Conservation (phyloP, 1,140 invertebrate species). For the Drosophila melanogaster region DNA sequence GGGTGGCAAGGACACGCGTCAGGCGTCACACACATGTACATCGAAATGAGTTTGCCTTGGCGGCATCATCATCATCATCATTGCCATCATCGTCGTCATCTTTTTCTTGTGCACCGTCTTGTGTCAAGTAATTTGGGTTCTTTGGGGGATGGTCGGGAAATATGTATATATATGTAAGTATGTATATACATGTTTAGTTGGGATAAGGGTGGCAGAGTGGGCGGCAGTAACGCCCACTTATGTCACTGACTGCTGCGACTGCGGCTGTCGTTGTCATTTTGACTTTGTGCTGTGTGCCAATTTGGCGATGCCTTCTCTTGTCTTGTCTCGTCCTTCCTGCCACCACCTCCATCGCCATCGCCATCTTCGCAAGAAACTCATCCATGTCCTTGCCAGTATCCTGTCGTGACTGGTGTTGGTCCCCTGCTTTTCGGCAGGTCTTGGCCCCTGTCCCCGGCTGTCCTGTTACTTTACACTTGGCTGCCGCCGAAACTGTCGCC, state of each 20-base stretch:
- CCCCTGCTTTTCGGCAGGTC: conserved; percentile 3
- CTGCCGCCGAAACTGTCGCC: conserved; percentile 69
- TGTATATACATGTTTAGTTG: not conserved
- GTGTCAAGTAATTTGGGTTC: conserved; percentile 39
- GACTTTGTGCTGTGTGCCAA: conserved; percentile 52
- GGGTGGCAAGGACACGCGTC: conserved; percentile 21
- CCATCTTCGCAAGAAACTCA: conserved; percentile 6
- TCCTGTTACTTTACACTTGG: conserved; percentile 68
- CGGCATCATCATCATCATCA: conserved; percentile 26
- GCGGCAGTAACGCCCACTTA: conserved; percentile 36
- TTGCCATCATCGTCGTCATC: conserved; percentile 47
- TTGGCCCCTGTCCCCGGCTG: conserved; percentile 27
- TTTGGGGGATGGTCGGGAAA: conserved; percentile 11
- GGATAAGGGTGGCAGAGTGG: not conserved
- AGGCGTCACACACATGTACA: conserved; percentile 31
- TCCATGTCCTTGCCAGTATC: conserved; percentile 15
- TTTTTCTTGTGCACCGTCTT: conserved; percentile 27
- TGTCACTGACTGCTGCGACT: conserved; percentile 39
- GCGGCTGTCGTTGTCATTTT: conserved; percentile 50
- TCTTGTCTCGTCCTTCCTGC: conserved; percentile 19
- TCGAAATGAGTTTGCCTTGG: conserved; percentile 46
- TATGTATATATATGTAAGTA: not conserved
- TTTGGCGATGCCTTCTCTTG: conserved; percentile 49
- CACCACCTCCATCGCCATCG: too few relatives aligned
- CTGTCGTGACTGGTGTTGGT: conserved; percentile 11